phyloP scores from a whole-genome alignment of 2,797 vertebrate species.

The Schizothorax lantsangensis region DNA sequence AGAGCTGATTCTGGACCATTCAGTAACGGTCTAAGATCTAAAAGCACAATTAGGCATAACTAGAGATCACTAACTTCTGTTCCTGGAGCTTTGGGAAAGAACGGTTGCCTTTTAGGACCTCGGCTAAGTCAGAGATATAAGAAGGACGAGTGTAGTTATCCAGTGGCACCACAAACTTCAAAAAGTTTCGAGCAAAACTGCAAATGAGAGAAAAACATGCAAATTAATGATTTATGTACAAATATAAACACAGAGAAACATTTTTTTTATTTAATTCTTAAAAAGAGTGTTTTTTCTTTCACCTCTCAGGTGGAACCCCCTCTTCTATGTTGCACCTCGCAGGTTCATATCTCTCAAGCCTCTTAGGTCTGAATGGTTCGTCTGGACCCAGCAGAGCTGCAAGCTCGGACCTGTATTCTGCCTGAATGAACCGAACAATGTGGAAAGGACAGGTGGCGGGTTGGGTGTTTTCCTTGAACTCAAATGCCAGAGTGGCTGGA shows the following conservation, averaged over 20 bases:
- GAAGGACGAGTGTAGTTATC: neutral
- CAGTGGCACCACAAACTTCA: slow-evolving; percentile 12
- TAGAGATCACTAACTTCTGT: slow-evolving; percentile 1
- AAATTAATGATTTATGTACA: neutral
- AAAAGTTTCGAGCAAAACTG: neutral
- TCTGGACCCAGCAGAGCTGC: slow-evolving; percentile 77
- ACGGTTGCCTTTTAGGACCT: neutral
- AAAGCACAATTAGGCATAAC: neutral
- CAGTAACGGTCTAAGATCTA: neutral
- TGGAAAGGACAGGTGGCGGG: slow-evolving; percentile 71
- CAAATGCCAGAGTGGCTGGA: slow-evolving; percentile 76
- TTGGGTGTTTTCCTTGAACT: slow-evolving; percentile 76
- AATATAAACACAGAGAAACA: neutral
- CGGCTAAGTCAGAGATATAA: neutral
- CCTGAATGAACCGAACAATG: slow-evolving; percentile 84
- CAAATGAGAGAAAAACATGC: neutral
- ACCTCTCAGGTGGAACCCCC: slow-evolving; percentile 70
- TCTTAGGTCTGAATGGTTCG: slow-evolving; percentile 62
- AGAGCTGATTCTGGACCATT: neutral
- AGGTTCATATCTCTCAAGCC: slow-evolving; percentile 48
- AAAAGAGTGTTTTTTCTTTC: neutral
- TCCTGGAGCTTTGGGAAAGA: neutral
- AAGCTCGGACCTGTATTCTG: slow-evolving; percentile 72
- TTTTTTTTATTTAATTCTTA: neutral
- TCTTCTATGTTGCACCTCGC: slow-evolving; percentile 70